phyloP scores from a whole-genome alignment of 2,888 invertebrate species.

The Cactoblastis cactorum region DNA sequence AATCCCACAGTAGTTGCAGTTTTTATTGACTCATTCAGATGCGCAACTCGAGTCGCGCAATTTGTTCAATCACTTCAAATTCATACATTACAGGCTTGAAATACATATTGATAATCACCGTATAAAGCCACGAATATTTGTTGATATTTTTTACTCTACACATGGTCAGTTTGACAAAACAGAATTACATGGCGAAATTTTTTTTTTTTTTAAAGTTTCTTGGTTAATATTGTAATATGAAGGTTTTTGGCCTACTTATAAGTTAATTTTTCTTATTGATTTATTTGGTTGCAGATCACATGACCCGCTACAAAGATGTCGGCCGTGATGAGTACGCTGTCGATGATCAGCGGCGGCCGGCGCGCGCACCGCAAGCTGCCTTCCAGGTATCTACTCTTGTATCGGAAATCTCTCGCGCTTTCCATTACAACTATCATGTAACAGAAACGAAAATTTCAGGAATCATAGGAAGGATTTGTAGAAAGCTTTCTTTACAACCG shows the following conservation, averaged over 20 bases:
- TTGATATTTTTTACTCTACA: too few species aligned
- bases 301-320: slow-evolving; percentile 49
- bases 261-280: too few species aligned
- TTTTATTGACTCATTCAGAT: neutral
- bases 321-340: slow-evolving; percentile 75
- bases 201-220: too few species aligned
- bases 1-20: neutral
- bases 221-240: too few species aligned
- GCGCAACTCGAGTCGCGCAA: neutral
- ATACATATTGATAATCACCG: neutral
- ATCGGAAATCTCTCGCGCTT: too few species aligned
- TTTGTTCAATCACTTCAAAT: slow-evolving; percentile 4
- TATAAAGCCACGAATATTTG: neutral
- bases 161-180: too few species aligned
- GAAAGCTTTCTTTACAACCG: too few species aligned
- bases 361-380: slow-evolving; percentile 68
- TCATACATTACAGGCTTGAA: neutral
- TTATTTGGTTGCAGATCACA: slow-evolving; percentile 36
- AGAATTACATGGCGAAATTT: too few species aligned
- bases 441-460: too few species aligned
- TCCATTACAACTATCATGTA: too few species aligned
- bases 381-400: slow-evolving; percentile 49
- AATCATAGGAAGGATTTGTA: too few species aligned
- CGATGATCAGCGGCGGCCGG: slow-evolving; percentile 73
- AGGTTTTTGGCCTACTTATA: too few species aligned